Percentiles rank a stretch among this genome's conserved stretches.
phyloP scores from a whole-genome alignment of 2,888 invertebrate species.

The Margaritifera margaritifera region DNA sequence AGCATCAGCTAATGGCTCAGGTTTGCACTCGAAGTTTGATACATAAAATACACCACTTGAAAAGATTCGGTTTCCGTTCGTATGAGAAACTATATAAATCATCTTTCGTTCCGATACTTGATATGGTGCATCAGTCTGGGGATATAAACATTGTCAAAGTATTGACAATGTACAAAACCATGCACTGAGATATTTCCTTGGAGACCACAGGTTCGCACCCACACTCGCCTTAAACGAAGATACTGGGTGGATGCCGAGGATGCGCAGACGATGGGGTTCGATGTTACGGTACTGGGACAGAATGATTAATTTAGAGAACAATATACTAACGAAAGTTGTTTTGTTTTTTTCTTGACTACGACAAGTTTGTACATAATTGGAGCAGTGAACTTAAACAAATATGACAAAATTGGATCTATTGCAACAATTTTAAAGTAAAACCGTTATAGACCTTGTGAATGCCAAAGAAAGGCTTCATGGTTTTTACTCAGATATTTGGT shows the following conservation, averaged over 20 bases:
- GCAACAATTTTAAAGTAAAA: no score
- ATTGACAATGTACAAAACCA: no score
- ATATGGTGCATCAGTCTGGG: slow-evolving; percentile 18
- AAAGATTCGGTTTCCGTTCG: slow-evolving; percentile 7
- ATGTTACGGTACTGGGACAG: slow-evolving; percentile 23
- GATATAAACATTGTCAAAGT: slow-evolving; percentile 10
- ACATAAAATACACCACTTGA: slow-evolving; percentile 9
- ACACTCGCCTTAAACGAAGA: slow-evolving; percentile 18
- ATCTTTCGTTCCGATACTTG: slow-evolving; percentile 13
- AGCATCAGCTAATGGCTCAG: no score
- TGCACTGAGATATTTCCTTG: slow-evolving; percentile 15
- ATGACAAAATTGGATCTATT: slow-evolving; percentile 1
- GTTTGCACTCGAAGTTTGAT: no score
- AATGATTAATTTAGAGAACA: no score
- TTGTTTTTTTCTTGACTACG: no score
- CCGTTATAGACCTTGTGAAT: no score
- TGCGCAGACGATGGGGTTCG: slow-evolving; percentile 11
- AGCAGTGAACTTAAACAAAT: no score
- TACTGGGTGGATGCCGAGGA: slow-evolving; percentile 21
- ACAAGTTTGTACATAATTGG: no score
- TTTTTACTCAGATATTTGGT: no score
- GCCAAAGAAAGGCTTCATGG: no score
- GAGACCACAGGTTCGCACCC: slow-evolving; percentile 20
- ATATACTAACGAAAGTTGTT: no score
- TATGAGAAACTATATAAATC: slow-evolving; percentile 15